phyloP scores from a whole-genome alignment of 2,888 invertebrate genomes.

The Andrena minutula region DNA sequence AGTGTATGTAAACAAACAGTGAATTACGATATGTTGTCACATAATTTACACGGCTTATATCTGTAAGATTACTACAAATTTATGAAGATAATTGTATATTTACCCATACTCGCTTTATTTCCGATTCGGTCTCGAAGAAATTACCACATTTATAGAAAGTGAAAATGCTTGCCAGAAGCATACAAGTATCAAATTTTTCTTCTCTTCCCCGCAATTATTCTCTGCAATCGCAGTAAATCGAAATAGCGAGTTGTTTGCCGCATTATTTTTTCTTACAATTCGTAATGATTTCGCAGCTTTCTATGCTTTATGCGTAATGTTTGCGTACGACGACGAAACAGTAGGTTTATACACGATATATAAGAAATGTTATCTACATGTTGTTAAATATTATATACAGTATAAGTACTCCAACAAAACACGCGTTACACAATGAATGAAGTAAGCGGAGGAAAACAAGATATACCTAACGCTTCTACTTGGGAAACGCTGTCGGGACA shows the following conservation, averaged over 20 bases:
- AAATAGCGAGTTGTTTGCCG: not conserved
- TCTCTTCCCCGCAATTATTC: not conserved
- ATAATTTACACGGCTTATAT: constrained; percentile 37
- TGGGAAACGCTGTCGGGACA: constrained; percentile 84
- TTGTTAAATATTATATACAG: constrained; percentile 8
- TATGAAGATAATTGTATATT: not conserved
- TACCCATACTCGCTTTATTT: not conserved
- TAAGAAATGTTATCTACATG: not conserved
- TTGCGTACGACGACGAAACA: no score
- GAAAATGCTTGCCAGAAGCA: not conserved
- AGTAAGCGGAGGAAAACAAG: constrained; percentile 84
- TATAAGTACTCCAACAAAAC: constrained; percentile 37
- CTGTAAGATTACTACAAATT: not conserved
- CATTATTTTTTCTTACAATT: not conserved
- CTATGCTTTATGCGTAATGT: no score
- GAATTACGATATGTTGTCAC: constrained; percentile 51
- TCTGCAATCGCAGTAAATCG: not conserved
- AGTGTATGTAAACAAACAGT: constrained; percentile 72
- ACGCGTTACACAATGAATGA: constrained; percentile 82
- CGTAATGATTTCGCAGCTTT: not conserved
- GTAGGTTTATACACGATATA: no score
- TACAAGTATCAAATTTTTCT: not conserved
- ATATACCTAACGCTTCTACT: constrained; percentile 83
- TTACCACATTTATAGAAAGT: not conserved
- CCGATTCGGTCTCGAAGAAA: not conserved